Percentiles rank a stretch among this genome's conserved stretches.
Conservation (phyloP, 2,888 invertebrate genomes). For the Acleris cristana region DNA sequence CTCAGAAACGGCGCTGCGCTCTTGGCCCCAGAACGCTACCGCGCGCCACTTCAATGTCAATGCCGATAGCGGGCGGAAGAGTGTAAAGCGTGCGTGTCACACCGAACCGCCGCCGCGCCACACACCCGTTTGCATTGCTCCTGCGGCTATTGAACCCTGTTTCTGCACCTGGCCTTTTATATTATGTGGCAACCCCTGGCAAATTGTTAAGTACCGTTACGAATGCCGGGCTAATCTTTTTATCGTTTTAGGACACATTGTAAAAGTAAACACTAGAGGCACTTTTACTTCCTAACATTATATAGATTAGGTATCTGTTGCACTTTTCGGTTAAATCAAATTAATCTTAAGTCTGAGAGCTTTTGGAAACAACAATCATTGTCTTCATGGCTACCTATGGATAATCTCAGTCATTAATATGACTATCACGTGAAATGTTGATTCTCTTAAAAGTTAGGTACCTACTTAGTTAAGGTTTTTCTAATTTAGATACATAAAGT, state of each 20-base stretch:
- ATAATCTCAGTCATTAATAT: too few species aligned
- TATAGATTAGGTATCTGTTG: neutral
- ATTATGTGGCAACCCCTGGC: slow-evolving; percentile 43
- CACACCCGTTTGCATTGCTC: slow-evolving; percentile 52
- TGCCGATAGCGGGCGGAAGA: slow-evolving; percentile 62
- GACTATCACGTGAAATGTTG: too few species aligned
- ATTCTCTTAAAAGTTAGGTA: too few species aligned
- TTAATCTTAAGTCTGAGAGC: too few species aligned
- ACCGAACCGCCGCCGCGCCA: slow-evolving; percentile 9
- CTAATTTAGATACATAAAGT: too few species aligned
- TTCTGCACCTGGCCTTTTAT: slow-evolving; percentile 54
- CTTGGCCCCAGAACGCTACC: slow-evolving; percentile 61
- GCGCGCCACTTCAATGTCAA: slow-evolving; percentile 71
- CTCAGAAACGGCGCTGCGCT: slow-evolving; percentile 65
- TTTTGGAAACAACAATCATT: too few species aligned
- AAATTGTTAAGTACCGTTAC: slow-evolving; percentile 27
- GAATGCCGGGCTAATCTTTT: slow-evolving; percentile 40
- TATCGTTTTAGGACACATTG: slow-evolving; percentile 55
- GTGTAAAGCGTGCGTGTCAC: slow-evolving; percentile 34
- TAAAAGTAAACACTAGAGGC: slow-evolving; percentile 52
- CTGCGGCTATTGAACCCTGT: slow-evolving; percentile 60
- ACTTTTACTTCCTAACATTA: slow-evolving; percentile 46
- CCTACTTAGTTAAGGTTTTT: too few species aligned
- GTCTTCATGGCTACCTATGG: too few species aligned
- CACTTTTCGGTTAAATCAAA: too few species aligned